phyloP scores from a whole-genome alignment of 2,797 vertebrate species.

The Melanotaenia maccullochi region DNA sequence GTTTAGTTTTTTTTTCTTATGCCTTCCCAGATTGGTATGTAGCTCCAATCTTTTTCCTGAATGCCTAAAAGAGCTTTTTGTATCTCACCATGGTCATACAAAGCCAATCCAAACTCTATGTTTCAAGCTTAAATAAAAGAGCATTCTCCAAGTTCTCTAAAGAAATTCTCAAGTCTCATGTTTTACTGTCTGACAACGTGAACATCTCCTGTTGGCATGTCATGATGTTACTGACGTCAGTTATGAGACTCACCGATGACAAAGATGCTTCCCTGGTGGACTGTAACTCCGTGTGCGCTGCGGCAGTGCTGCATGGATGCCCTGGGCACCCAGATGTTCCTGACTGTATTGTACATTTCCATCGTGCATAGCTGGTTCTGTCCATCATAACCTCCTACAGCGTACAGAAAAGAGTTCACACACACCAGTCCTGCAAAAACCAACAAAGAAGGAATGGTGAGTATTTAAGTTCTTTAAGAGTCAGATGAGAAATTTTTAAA shows the following conservation, averaged over 20 bases:
- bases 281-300: slow-evolving; percentile 83
- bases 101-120: neutral
- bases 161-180: neutral
- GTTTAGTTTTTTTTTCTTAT: too few species aligned
- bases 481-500: neutral
- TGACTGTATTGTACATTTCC: slow-evolving; percentile 82
- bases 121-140: neutral
- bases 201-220: neutral
- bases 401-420: slow-evolving; percentile 81
- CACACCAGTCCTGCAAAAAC: slow-evolving; percentile 79
- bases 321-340: slow-evolving; percentile 81
- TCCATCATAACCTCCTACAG: slow-evolving; percentile 86
- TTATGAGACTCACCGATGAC: slow-evolving; percentile 78
- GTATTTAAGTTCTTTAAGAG: neutral
- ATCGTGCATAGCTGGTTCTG: slow-evolving; percentile 78
- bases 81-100: neutral
- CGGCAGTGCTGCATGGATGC: slow-evolving; percentile 83
- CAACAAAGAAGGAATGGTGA: neutral
- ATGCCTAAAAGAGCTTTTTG: neutral
- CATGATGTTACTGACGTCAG: neutral
- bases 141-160: neutral
- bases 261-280: slow-evolving; percentile 81
- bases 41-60: neutral
- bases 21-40: too few species aligned
- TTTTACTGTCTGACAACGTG: neutral